Conservation (phyloP, 2,888 invertebrate genomes). For the Bimastos eiseni region DNA sequence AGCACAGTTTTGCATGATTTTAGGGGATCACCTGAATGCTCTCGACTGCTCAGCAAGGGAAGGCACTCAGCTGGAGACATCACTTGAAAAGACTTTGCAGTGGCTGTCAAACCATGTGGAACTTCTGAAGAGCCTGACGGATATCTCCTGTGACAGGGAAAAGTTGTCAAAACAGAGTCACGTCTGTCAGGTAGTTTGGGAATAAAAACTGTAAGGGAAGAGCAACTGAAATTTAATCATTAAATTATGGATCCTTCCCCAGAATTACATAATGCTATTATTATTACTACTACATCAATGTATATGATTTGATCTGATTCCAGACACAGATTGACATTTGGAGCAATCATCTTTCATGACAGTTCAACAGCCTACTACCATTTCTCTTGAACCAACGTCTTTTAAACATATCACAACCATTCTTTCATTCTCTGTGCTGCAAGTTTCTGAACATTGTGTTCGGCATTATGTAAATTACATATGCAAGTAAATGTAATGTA, state of each 20-base stretch:
- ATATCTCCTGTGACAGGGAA: slow-evolving; percentile 24
- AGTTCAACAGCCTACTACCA: no score
- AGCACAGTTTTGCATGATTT: neutral
- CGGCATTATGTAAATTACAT: neutral
- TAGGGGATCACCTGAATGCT: neutral
- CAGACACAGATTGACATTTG: no score
- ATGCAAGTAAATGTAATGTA: neutral
- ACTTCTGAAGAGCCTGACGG: neutral
- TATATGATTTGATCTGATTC: no score
- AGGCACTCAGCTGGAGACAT: neutral
- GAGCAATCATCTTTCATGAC: no score
- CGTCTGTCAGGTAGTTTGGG: slow-evolving; percentile 23
- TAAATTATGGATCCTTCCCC: neutral
- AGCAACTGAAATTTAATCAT: no score
- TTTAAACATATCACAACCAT: no score
- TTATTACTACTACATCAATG: neutral
- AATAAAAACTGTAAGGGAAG: neutral
- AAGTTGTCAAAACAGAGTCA: slow-evolving; percentile 22
- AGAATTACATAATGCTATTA: neutral
- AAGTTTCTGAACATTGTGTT: neutral
- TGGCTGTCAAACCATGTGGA: neutral
- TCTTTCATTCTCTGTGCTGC: no score
- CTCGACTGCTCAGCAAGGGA: neutral
- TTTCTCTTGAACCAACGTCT: no score
- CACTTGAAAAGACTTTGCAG: neutral